Conservation (phyloP, 2,888 invertebrate species). For the Heliconius hortense region DNA sequence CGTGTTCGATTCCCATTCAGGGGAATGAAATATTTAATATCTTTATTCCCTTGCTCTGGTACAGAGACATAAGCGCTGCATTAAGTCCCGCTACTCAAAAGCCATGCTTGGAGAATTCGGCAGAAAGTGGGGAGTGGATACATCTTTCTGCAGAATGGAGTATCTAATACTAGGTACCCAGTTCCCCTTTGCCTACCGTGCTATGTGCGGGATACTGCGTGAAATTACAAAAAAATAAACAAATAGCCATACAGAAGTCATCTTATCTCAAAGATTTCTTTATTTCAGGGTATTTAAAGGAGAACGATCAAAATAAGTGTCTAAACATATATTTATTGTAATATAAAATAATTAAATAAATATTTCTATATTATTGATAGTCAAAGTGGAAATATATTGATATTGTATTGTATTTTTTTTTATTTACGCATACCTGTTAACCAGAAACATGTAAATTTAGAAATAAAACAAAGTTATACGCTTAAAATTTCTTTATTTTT, state of each 20-base stretch:
- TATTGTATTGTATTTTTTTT: neutral
- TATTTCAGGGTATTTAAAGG: conserved; percentile 9
- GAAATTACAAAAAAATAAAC: neutral
- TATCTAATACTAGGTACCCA: neutral
- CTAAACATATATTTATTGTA: neutral
- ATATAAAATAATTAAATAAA: neutral
- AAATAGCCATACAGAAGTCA: neutral
- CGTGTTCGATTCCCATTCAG: neutral
- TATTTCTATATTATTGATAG: neutral
- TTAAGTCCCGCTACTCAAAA: neutral
- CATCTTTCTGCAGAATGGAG: neutral
- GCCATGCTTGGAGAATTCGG: neutral
- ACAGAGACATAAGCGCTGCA: neutral
- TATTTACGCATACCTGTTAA: neutral
- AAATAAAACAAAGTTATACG: conserved; percentile 18
- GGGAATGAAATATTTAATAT: neutral
- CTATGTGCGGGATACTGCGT: neutral
- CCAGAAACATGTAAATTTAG: neutral
- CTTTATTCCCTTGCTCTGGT: neutral
- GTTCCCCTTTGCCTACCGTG: neutral
- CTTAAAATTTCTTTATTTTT: conserved; percentile 5
- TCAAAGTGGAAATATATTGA: neutral
- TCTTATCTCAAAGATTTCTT: neutral
- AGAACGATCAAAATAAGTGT: conserved; percentile 7
- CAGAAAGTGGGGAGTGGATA: neutral